phyloP scores from a whole-genome alignment of 2,888 invertebrate species.

The Papilio protenor region DNA sequence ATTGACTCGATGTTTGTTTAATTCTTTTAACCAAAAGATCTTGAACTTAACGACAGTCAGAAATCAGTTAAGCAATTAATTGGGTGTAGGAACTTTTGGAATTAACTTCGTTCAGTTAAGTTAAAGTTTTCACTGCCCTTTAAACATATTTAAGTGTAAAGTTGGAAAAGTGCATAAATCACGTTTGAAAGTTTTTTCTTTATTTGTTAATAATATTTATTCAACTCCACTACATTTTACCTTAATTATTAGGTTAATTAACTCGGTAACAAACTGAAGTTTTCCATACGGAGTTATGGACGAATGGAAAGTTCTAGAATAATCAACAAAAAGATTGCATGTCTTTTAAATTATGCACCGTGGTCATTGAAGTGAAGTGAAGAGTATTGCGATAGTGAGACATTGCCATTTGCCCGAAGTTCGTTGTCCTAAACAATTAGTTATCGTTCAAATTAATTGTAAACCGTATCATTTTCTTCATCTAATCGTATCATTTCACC shows the following conservation, averaged over 20 bases:
- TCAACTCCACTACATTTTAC: no score
- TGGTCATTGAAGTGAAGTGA: conserved; percentile 38
- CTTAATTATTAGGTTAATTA: no score
- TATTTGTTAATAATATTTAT: no score
- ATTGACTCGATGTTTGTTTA: not conserved
- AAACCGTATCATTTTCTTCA: not conserved
- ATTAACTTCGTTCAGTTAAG: no score
- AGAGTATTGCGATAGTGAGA: conserved; percentile 17
- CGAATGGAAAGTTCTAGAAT: conserved; percentile 26
- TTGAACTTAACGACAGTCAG: no score
- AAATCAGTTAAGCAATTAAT: no score
- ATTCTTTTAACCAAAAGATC: not conserved
- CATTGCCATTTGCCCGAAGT: not conserved
- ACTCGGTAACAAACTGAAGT: no score
- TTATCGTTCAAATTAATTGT: not conserved
- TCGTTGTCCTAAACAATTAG: conserved; percentile 17
- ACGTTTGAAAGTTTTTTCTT: no score
- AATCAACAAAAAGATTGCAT: conserved; percentile 33
- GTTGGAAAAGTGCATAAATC: no score
- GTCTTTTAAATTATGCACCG: conserved; percentile 40
- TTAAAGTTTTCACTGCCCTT: no score
- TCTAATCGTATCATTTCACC: not conserved
- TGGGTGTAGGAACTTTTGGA: no score
- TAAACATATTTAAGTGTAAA: no score
- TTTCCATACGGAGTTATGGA: not conserved